These are phyloP conservation scores for Podarcis cretensis DNA, from an alignment of 2,113 vertebrate species.

Conservation along the genomic window DNA sequence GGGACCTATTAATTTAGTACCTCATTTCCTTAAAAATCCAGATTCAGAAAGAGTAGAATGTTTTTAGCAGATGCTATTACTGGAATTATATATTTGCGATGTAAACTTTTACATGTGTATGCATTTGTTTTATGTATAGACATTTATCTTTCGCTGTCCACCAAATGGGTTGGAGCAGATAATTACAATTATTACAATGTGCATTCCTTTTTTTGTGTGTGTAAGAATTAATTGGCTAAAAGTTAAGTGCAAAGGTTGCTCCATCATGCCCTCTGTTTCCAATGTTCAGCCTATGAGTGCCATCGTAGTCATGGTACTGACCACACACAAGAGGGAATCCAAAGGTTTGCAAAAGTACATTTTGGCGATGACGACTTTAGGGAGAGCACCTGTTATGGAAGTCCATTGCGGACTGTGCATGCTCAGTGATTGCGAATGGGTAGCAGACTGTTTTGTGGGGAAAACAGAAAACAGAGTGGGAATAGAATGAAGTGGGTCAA, in stretches of 20 bases:
- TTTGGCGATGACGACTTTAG: too few relatives aligned
- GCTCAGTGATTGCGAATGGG: too few relatives aligned
- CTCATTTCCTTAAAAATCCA: neutral
- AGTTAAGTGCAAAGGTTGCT: neutral
- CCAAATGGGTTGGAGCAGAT: neutral
- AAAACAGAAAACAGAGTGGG: too few relatives aligned
- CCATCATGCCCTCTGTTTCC: neutral
- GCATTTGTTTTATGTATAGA: neutral
- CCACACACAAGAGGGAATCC: too few relatives aligned
- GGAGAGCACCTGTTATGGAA: too few relatives aligned
- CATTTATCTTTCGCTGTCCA: neutral
- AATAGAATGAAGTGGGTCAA: too few relatives aligned
- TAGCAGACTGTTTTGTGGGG: too few relatives aligned
- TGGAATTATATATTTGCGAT: neutral
- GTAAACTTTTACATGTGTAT: neutral
- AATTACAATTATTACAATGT: neutral
- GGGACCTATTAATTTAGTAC: slow-evolving; percentile 17
- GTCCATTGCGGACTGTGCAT: too few relatives aligned
- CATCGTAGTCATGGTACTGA: too few relatives aligned
- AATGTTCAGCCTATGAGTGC: neutral
- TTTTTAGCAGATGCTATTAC: neutral
- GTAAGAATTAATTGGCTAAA: neutral
- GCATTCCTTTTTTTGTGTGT: too few relatives aligned
- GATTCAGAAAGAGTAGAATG: neutral
- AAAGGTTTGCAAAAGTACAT: too few relatives aligned